These are phyloP conservation scores for Trachelus stipa DNA, from an alignment of 2,888 invertebrate species.

Conservation along the genomic window DNA sequence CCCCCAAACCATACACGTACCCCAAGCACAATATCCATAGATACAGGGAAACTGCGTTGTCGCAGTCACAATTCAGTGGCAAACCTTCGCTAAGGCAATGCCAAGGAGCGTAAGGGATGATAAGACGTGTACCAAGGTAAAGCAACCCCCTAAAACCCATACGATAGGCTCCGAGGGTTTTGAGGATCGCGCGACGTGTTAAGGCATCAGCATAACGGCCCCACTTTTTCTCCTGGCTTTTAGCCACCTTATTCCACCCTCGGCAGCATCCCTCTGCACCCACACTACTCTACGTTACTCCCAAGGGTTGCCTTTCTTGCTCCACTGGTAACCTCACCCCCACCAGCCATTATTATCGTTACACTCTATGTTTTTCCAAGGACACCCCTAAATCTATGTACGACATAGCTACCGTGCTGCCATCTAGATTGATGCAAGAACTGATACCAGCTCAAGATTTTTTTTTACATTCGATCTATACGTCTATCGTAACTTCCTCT, in stretches of 20 bases:
- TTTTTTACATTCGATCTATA: background rate
- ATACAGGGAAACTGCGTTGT: slow-evolving; percentile 30
- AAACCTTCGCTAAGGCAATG: slow-evolving; percentile 12
- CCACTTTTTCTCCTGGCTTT: slow-evolving; percentile 45
- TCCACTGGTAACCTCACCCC: background rate
- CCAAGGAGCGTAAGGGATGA: background rate
- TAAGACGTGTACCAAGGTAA: background rate
- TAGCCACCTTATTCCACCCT: slow-evolving; percentile 34
- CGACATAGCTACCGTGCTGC: background rate
- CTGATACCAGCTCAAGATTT: background rate
- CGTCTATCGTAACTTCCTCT: too few relatives aligned
- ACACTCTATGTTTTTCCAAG: background rate
- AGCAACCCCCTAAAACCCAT: background rate
- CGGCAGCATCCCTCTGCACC: background rate
- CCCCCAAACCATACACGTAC: slow-evolving; percentile 33
- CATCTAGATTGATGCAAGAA: background rate
- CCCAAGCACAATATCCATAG: slow-evolving; percentile 29
- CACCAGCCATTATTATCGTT: background rate
- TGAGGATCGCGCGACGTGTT: slow-evolving; percentile 41
- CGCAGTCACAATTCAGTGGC: slow-evolving; percentile 38
- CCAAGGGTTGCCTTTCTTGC: background rate
- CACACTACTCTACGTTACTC: background rate
- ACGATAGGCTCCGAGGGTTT: background rate
- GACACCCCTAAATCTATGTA: background rate
- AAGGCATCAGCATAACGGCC: slow-evolving; percentile 50